phyloP scores from a whole-genome alignment of 2,113 vertebrate species.

The Pungitius pungitius region DNA sequence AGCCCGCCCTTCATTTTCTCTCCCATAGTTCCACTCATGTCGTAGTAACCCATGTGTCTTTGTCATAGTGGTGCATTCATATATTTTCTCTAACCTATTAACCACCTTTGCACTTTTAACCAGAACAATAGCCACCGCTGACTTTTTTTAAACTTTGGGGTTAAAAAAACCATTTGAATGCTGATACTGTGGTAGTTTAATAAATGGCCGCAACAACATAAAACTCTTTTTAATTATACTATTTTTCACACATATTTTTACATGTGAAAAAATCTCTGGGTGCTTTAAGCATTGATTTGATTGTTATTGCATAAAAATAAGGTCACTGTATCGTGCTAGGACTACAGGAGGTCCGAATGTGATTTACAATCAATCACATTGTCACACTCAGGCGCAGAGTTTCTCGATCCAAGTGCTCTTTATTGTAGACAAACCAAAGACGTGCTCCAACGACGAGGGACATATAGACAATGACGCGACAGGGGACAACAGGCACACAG shows the following conservation, averaged over 20 bases:
- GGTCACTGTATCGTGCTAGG: background rate
- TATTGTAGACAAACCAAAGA: too few species aligned
- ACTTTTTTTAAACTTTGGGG: constrained; percentile 20
- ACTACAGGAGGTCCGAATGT: background rate
- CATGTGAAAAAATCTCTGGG: background rate
- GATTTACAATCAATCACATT: constrained; percentile 29
- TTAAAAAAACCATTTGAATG: constrained; percentile 12
- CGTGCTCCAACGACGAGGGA: too few species aligned
- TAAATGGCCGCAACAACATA: background rate
- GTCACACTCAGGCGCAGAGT: too few species aligned
- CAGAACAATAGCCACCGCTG: constrained; percentile 2
- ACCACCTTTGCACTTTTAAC: constrained; percentile 21
- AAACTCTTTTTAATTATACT: constrained; percentile 9
- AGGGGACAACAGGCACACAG: too few species aligned
- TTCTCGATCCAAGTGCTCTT: too few species aligned
- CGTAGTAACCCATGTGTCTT: constrained; percentile 26
- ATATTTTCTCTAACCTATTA: constrained; percentile 23
- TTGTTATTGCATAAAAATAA: background rate
- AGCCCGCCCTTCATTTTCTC: constrained; percentile 38
- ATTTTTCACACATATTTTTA: background rate
- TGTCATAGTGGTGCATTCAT: constrained; percentile 18
- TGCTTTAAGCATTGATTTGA: background rate
- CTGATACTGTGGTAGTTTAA: background rate
- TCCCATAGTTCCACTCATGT: constrained; percentile 40
- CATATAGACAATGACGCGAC: too few species aligned